These are phyloP conservation scores for Agapetus fuscipes DNA, from an alignment of 2,888 invertebrate species.

Conservation along the genomic window DNA sequence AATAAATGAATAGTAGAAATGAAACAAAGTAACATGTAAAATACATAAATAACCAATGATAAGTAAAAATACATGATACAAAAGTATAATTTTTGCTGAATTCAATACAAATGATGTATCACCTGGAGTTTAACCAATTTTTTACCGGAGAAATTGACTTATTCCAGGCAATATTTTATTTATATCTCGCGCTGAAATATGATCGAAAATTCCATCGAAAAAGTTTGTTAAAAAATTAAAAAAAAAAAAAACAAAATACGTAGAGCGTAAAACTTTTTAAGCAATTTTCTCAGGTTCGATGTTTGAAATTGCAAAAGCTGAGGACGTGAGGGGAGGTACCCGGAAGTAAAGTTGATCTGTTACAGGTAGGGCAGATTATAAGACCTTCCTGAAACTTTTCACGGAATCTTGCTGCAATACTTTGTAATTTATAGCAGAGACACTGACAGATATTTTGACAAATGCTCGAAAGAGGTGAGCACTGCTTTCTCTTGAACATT, in stretches of 20 bases:
- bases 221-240: too few relatives aligned
- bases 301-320: not conserved
- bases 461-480: constrained; percentile 4
- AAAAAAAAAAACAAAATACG: not conserved
- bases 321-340: not conserved
- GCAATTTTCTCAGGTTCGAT: constrained; percentile 3
- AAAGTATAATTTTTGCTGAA: too few relatives aligned
- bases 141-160: too few relatives aligned
- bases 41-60: too few relatives aligned
- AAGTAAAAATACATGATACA: too few relatives aligned
- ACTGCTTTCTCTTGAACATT: not conserved
- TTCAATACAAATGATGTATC: too few relatives aligned
- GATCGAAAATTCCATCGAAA: too few relatives aligned
- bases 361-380: constrained; percentile 8
- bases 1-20: too few relatives aligned
- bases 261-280: not conserved
- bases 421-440: constrained; percentile 11
- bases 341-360: not conserved
- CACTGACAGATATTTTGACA: constrained; percentile 11
- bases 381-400: constrained; percentile 6
- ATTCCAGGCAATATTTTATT: too few relatives aligned
- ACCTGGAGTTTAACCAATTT: too few relatives aligned
- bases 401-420: constrained; percentile 3
- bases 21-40: too few relatives aligned
- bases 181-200: too few relatives aligned